Conservation (phyloP, 2,888 invertebrate genomes). For the Noctua janthe region DNA sequence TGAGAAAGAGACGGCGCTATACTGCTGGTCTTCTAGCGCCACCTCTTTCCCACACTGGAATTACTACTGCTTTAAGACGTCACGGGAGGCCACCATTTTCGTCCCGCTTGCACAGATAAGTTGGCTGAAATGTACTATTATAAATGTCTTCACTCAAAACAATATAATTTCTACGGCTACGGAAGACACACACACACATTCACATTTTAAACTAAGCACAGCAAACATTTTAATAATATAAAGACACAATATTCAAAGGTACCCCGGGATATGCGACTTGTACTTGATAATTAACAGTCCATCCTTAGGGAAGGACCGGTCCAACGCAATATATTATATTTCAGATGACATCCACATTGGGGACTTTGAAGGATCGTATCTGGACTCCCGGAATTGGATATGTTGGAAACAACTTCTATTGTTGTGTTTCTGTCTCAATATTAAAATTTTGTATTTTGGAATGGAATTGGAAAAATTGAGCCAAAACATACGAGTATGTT, state of each 20-base stretch:
- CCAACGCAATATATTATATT: constrained; percentile 89
- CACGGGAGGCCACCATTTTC: too few relatives aligned
- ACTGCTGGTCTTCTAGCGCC: too few relatives aligned
- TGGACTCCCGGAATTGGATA: constrained; percentile 74
- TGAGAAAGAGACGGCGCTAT: too few relatives aligned
- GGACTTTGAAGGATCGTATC: constrained; percentile 87
- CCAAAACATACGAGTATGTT: not conserved
- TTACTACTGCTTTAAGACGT: too few relatives aligned
- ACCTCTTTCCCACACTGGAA: too few relatives aligned
- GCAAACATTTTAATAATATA: constrained; percentile 64
- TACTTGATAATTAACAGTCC: constrained; percentile 92
- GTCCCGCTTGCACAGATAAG: too few relatives aligned
- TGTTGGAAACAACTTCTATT: constrained; percentile 59
- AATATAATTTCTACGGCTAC: not conserved
- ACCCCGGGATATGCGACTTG: constrained; percentile 86
- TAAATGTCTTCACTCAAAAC: too few relatives aligned
- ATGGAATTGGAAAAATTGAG: not conserved
- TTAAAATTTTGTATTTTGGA: constrained; percentile 27
- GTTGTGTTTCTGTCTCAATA: constrained; percentile 32
- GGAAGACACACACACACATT: not conserved
- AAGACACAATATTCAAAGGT: constrained; percentile 83
- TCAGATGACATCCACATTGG: constrained; percentile 85
- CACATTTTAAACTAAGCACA: constrained; percentile 7
- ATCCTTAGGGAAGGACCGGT: constrained; percentile 88
- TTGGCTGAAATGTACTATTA: too few relatives aligned